These are phyloP conservation scores for Linyphia triangularis DNA, from an alignment of 2,888 invertebrate genomes.

Conservation along the genomic window DNA sequence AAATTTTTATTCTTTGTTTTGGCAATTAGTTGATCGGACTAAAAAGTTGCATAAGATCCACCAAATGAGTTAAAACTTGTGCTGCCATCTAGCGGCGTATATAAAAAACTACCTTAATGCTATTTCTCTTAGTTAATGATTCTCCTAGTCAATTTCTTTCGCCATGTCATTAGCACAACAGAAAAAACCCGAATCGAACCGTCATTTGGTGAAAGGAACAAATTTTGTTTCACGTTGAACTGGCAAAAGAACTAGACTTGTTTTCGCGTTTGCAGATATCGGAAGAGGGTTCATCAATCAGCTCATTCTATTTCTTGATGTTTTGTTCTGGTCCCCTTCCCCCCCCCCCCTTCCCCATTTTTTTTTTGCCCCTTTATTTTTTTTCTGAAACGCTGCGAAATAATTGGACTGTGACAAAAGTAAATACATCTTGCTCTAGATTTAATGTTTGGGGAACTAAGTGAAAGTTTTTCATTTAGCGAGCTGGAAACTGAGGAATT, in stretches of 20 bases:
- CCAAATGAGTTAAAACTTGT: not conserved
- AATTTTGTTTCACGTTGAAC: not conserved
- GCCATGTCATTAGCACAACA: not conserved
- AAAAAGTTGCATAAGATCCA: too few species aligned
- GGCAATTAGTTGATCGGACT: too few species aligned
- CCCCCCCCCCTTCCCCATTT: not conserved
- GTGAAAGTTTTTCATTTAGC: too few species aligned
- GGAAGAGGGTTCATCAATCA: not conserved
- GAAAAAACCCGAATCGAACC: conserved; percentile 10
- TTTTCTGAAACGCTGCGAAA: too few species aligned
- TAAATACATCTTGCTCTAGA: too few species aligned
- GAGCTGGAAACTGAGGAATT: too few species aligned
- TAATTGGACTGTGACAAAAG: too few species aligned
- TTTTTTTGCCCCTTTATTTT: not conserved
- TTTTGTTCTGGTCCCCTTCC: too few species aligned
- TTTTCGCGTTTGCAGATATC: not conserved
- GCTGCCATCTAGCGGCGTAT: conserved; percentile 4
- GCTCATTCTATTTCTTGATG: too few species aligned
- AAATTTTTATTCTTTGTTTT: too few species aligned
- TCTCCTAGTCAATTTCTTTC: not conserved
- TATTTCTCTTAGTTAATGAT: not conserved
- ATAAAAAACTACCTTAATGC: not conserved
- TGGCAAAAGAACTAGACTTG: not conserved
- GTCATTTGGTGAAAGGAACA: conserved; percentile 1
- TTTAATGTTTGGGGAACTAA: too few species aligned